Evolutionary conservation across 1,140 invertebrate genomes (phyloP).

Genomic region (Daktulosphaira vitifoliae): DNA sequence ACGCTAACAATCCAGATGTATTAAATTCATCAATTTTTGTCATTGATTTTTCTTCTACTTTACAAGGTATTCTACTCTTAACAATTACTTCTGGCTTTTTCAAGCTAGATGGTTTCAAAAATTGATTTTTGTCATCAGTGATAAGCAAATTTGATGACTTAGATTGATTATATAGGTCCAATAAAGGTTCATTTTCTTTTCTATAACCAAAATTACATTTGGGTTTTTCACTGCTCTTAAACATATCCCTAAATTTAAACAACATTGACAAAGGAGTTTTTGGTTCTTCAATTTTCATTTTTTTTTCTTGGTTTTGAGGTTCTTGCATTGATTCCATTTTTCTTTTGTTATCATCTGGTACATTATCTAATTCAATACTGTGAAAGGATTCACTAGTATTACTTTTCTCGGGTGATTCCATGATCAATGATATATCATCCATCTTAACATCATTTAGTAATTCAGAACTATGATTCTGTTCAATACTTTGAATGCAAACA

Average conservation of each 20-base stretch:
- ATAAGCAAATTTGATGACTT: background rate
- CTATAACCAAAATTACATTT: background rate
- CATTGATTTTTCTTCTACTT: background rate
- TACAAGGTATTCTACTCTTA: constrained; percentile 26
- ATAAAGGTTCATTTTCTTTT: background rate
- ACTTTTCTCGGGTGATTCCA: constrained; percentile 4
- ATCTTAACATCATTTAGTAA: constrained; percentile 13
- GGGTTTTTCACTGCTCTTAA: constrained; percentile 11
- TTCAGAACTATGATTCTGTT: background rate
- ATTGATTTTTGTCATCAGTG: background rate
- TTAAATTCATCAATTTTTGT: constrained; percentile 9
- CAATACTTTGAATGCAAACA: background rate
- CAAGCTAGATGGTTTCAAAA: background rate
- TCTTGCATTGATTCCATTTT: background rate
- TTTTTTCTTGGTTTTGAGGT: background rate
- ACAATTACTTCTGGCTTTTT: background rate
- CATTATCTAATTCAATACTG: constrained; percentile 18
- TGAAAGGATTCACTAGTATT: constrained; percentile 14
- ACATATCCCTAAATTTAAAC: constrained; percentile 24
- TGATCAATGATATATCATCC: background rate
- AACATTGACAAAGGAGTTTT: constrained; percentile 20
- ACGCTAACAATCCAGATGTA: background rate
- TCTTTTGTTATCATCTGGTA: constrained; percentile 12
- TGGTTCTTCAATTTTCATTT: background rate
- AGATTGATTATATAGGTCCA: background rate